Conservation (phyloP, 2,797 vertebrate species). For the Coccyzus lansbergi region DNA sequence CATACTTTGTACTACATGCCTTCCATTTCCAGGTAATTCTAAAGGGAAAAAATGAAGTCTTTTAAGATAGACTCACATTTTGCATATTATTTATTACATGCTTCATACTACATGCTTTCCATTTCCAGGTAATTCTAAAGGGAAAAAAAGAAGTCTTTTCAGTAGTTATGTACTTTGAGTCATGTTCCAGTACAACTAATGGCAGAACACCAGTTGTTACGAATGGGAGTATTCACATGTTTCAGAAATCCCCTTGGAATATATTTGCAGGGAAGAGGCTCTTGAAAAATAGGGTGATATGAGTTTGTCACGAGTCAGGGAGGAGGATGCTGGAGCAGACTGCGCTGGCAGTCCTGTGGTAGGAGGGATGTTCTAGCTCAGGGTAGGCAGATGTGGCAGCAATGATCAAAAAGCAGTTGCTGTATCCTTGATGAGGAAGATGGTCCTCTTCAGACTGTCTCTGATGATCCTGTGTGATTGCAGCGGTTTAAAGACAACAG, state of each 20-base stretch:
- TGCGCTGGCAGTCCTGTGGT: neutral
- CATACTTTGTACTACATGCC: neutral
- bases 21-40: neutral
- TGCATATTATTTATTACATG: neutral
- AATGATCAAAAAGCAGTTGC: neutral
- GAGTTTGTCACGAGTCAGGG: neutral
- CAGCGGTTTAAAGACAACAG: neutral
- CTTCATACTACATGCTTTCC: neutral
- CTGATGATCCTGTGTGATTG: neutral
- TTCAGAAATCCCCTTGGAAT: neutral
- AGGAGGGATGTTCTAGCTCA: neutral
- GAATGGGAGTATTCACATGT: neutral
- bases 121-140: neutral
- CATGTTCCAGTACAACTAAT: neutral
- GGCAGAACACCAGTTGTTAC: neutral
- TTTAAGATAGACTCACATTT: neutral
- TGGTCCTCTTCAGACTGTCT: neutral
- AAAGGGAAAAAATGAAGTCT: neutral
- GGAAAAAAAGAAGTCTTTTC: neutral
- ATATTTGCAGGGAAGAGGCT: neutral
- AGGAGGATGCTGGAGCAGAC: neutral
- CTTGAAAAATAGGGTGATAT: neutral
- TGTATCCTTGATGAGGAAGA: neutral
- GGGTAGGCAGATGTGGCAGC: neutral
- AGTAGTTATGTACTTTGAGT: neutral